These are phyloP conservation scores for Hemibagrus guttatus DNA, from an alignment of 2,797 vertebrate species.

Conservation along the genomic window DNA sequence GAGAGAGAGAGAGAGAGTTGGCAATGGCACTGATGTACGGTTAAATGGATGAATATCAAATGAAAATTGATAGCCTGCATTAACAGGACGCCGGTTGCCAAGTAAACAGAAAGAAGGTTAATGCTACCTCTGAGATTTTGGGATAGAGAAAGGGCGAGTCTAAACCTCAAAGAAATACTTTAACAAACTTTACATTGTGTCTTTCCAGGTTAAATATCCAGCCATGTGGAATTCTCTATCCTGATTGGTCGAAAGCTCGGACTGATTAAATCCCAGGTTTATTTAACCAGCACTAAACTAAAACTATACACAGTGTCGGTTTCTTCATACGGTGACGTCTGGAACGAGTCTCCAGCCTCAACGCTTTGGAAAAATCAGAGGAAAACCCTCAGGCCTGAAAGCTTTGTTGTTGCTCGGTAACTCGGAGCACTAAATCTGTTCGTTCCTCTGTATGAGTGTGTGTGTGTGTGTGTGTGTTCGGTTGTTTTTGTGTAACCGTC, in stretches of 20 bases:
- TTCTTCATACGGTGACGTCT: neutral
- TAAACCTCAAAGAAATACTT: neutral
- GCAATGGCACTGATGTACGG: too few relatives aligned
- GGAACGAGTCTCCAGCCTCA: neutral
- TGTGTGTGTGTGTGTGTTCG: neutral
- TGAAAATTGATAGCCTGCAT: neutral
- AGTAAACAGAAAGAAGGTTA: neutral
- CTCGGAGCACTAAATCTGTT: too few relatives aligned
- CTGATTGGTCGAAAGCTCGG: neutral
- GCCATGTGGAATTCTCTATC: neutral
- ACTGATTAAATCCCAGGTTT: neutral
- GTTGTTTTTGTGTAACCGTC: neutral
- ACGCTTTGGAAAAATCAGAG: neutral
- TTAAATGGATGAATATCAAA: neutral
- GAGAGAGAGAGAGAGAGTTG: conserved; percentile 7
- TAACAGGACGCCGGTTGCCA: neutral
- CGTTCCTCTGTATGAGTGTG: too few relatives aligned
- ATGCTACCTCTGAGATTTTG: neutral
- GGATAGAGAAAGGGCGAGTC: neutral
- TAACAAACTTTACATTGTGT: neutral
- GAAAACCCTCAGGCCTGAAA: neutral
- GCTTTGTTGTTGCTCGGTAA: neutral
- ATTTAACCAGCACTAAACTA: too few relatives aligned
- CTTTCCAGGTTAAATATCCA: neutral
- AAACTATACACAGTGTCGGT: neutral